Percentiles rank a stretch among this genome's conserved stretches.
phyloP scores from a whole-genome alignment of 2,797 vertebrate genomes.

The Toxotes lorentzi region DNA sequence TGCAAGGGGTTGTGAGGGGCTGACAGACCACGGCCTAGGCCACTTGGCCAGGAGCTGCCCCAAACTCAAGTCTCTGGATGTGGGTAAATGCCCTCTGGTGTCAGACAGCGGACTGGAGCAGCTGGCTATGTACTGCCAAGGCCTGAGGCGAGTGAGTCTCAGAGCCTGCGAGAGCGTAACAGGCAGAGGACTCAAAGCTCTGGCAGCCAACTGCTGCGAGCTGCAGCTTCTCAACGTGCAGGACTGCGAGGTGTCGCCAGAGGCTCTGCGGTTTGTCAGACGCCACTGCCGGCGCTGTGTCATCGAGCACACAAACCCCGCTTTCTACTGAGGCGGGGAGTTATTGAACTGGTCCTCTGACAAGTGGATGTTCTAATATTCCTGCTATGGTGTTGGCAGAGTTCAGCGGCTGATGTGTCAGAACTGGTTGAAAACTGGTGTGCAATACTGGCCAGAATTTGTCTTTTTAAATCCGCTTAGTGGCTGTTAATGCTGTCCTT shows the following conservation, averaged over 20 bases:
- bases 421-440: conserved; percentile 63
- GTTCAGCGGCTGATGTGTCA: conserved; percentile 45
- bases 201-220: conserved; percentile 97
- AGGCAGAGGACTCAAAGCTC: conserved; percentile 93
- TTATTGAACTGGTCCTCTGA: conserved; percentile 58
- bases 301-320: conserved; percentile 99
- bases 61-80: conserved; percentile 95
- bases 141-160: conserved; percentile 95
- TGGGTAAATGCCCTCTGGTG: conserved; percentile 97
- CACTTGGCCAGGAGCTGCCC: conserved; percentile 96
- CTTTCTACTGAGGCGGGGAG: conserved; percentile 91
- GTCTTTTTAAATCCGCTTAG: conserved; percentile 48
- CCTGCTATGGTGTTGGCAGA: conserved; percentile 67
- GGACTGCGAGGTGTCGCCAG: conserved; percentile 97
- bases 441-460: conserved; percentile 72
- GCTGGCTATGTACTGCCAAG: conserved; percentile 95
- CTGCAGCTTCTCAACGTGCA: conserved; percentile 98
- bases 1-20: conserved; percentile 91
- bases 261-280: conserved; percentile 94
- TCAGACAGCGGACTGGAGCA: conserved; percentile 96
- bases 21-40: conserved; percentile 96
- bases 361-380: conserved; percentile 76
- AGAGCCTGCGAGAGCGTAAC: conserved; percentile 97
- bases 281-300: conserved; percentile 96
- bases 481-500: conserved; percentile 62